Evolutionary conservation across 2,113 vertebrate genomes (phyloP).

Genomic region (Raphicerus campestris): DNA sequence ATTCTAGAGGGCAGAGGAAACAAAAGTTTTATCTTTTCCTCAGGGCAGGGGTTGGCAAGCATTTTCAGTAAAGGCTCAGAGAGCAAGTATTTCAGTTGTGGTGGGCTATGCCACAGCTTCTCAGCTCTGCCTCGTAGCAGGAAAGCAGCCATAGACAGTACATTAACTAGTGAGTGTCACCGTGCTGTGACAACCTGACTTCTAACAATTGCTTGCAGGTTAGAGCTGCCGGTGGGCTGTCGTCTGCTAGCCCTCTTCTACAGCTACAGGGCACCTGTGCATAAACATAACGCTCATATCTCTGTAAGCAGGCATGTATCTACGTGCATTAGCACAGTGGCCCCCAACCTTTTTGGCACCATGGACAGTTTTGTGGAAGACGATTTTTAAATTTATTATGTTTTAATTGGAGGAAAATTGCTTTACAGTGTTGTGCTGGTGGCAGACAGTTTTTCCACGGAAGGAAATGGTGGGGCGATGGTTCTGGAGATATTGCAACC

Average conservation of each 20-base stretch:
- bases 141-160: neutral
- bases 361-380: neutral
- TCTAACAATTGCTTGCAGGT: neutral
- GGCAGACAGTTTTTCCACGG: neutral
- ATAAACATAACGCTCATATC: neutral
- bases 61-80: neutral
- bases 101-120: neutral
- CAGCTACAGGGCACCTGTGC: neutral
- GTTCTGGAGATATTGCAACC: neutral
- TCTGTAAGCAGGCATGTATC: fast-evolving
- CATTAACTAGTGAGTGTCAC: fast-evolving
- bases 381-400: neutral
- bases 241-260: neutral
- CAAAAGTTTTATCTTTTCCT: neutral
- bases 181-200: neutral
- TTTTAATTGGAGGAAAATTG: neutral
- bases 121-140: neutral
- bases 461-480: neutral
- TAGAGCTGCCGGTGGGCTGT: neutral
- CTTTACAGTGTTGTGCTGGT: neutral
- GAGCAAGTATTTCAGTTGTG: neutral
- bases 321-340: neutral
- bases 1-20: neutral
- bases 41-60: neutral
- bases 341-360: neutral